phyloP scores from a whole-genome alignment of 2,888 invertebrate species.

The Sarcophaga carnaria region DNA sequence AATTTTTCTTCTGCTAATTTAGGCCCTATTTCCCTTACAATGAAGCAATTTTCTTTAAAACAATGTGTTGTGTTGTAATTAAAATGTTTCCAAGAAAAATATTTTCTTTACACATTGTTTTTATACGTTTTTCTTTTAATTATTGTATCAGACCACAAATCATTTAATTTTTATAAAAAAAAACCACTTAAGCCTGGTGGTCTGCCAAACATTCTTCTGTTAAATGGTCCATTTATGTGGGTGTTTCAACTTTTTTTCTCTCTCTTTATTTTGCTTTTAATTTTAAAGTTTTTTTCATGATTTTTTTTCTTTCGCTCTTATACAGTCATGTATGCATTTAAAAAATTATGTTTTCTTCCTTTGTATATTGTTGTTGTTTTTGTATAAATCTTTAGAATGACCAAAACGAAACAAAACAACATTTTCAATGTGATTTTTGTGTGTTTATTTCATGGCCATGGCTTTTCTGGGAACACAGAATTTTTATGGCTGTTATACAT shows the following conservation, averaged over 20 bases:
- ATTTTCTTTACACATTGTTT: not conserved
- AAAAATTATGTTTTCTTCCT: constrained; percentile 16
- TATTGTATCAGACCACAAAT: constrained; percentile 59
- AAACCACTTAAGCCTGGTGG: constrained; percentile 66
- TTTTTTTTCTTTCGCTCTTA: constrained; percentile 8
- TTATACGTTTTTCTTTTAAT: constrained; percentile 2
- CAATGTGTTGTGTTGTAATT: not conserved
- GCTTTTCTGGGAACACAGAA: constrained; percentile 22
- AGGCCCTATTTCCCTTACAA: too few relatives aligned
- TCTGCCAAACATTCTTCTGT: constrained; percentile 57
- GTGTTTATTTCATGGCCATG: constrained; percentile 57
- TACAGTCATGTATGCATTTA: constrained; percentile 11
- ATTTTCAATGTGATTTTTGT: constrained; percentile 38
- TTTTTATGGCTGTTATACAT: constrained; percentile 24
- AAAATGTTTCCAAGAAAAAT: not conserved
- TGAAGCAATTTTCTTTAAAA: not conserved
- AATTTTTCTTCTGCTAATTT: too few relatives aligned
- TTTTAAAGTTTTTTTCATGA: constrained; percentile 18
- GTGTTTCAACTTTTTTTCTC: constrained; percentile 51
- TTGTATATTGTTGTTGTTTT: not conserved
- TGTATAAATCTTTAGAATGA: constrained; percentile 58
- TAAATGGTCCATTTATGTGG: constrained; percentile 55
- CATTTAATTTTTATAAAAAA: constrained; percentile 55
- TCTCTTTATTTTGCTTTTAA: constrained; percentile 3
- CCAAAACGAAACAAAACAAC: constrained; percentile 31